Conservation (phyloP, 2,113 vertebrate species). For the Zootoca vivipara region DNA sequence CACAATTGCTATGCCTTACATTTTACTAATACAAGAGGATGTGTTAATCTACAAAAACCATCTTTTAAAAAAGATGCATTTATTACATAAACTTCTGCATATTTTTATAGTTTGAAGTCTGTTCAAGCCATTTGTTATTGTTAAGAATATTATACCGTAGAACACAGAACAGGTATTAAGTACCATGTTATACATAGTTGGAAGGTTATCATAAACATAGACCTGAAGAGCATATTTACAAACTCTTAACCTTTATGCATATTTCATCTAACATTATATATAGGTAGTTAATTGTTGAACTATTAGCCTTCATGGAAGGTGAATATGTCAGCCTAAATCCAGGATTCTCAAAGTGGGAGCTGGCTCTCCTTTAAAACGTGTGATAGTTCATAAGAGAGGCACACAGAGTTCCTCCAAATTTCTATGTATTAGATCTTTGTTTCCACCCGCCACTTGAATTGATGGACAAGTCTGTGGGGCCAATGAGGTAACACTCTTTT, state of each 20-base stretch:
- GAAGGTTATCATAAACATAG: not conserved
- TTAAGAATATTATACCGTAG: not conserved
- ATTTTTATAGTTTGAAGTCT: constrained; percentile 8
- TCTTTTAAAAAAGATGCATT: constrained; percentile 34
- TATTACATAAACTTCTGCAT: not conserved
- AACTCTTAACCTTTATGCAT: not conserved
- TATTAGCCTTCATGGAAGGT: constrained; percentile 76
- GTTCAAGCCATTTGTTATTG: not conserved
- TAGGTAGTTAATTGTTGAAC: constrained; percentile 44
- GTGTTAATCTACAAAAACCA: constrained; percentile 45
- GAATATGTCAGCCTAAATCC: constrained; percentile 46
- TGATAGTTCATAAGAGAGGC: not conserved
- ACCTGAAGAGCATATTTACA: constrained; percentile 31
- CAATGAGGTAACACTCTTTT: not conserved
- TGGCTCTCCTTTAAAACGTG: not conserved
- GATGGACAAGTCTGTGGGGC: not conserved
- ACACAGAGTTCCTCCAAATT: not conserved
- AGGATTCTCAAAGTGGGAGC: not conserved
- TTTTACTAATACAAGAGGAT: constrained; percentile 45
- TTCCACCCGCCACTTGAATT: not conserved
- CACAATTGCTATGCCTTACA: constrained; percentile 7
- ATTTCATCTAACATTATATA: constrained; percentile 38
- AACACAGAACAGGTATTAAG: constrained; percentile 17
- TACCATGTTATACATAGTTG: not conserved
- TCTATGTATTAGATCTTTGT: not conserved